phyloP scores from a whole-genome alignment of 1,140 invertebrate genomes.

The Stegodyphus dumicola region DNA sequence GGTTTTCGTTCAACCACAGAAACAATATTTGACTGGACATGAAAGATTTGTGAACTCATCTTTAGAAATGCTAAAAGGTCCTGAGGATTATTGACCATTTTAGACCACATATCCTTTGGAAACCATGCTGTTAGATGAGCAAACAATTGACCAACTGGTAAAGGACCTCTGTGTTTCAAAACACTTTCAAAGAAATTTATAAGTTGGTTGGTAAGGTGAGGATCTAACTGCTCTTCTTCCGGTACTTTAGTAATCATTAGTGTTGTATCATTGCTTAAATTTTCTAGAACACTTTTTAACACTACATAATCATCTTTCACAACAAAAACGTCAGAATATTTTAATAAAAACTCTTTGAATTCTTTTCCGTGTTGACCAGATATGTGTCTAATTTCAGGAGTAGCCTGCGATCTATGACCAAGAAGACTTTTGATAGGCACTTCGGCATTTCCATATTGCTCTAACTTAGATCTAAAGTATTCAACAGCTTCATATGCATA shows the following conservation, averaged over 20 bases:
- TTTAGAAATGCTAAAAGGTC: conserved; percentile 89
- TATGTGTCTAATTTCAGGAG: conserved; percentile 94
- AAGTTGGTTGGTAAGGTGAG: conserved; percentile 64
- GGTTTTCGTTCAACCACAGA: conserved; percentile 71
- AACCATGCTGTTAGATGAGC: conserved; percentile 82
- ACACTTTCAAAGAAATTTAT: conserved; percentile 61
- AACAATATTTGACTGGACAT: conserved; percentile 89
- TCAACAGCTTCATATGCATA: conserved; percentile 93
- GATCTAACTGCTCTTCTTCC: conserved; percentile 65
- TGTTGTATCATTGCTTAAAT: conserved; percentile 74
- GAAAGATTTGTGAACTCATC: conserved; percentile 89
- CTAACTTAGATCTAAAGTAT: conserved; percentile 82
- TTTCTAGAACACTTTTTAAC: conserved; percentile 72
- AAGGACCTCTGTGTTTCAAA: conserved; percentile 71
- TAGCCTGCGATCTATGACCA: conserved; percentile 84
- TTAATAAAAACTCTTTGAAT: conserved; percentile 89
- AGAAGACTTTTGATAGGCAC: conserved; percentile 91
- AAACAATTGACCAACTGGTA: conserved; percentile 87
- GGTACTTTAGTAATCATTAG: conserved; percentile 62
- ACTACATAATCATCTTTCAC: conserved; percentile 87
- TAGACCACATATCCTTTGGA: conserved; percentile 78
- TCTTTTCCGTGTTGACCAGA: conserved; percentile 93
- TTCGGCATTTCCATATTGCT: conserved; percentile 66
- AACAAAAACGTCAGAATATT: conserved; percentile 87
- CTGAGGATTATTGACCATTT: conserved; percentile 86